Evolutionary conservation across 2,888 invertebrate genomes (phyloP).

Genomic region (Lasioglossum pauxillum): DNA sequence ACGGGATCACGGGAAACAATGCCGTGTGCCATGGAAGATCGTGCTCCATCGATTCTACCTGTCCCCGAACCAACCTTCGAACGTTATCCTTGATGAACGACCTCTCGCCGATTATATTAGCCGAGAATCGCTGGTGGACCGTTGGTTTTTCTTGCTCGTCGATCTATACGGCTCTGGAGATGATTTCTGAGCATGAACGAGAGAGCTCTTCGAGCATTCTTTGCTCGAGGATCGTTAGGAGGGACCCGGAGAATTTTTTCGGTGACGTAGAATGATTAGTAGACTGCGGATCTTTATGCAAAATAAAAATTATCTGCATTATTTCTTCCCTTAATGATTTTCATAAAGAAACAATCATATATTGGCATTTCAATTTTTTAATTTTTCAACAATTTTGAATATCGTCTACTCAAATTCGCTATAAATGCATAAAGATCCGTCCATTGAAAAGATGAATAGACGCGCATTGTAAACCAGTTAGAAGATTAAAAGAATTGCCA

Average conservation of each 20-base stretch:
- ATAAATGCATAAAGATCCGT: too few relatives aligned
- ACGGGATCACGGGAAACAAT: constrained; percentile 37
- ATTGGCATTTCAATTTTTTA: too few relatives aligned
- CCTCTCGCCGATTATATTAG: constrained; percentile 4
- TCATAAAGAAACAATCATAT: too few relatives aligned
- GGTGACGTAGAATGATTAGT: not conserved
- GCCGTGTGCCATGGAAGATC: constrained; percentile 26
- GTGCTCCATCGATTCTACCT: constrained; percentile 32
- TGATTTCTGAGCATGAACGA: not conserved
- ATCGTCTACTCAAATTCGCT: too few relatives aligned
- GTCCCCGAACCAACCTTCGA: constrained; percentile 20
- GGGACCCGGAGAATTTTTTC: not conserved
- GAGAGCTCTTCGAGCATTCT: not conserved
- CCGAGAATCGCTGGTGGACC: not conserved
- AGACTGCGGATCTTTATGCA: not conserved
- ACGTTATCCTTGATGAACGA: constrained; percentile 23
- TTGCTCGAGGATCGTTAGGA: not conserved
- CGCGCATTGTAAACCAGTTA: not conserved
- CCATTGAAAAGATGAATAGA: not conserved
- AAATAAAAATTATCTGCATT: too few relatives aligned
- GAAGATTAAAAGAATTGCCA: too few relatives aligned
- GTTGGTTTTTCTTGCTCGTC: not conserved
- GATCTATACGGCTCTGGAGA: not conserved
- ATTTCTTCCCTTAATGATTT: too few relatives aligned
- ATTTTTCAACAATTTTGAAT: too few relatives aligned